Conservation (phyloP, 1,140 invertebrate species). For the Gryon sp. region DNA sequence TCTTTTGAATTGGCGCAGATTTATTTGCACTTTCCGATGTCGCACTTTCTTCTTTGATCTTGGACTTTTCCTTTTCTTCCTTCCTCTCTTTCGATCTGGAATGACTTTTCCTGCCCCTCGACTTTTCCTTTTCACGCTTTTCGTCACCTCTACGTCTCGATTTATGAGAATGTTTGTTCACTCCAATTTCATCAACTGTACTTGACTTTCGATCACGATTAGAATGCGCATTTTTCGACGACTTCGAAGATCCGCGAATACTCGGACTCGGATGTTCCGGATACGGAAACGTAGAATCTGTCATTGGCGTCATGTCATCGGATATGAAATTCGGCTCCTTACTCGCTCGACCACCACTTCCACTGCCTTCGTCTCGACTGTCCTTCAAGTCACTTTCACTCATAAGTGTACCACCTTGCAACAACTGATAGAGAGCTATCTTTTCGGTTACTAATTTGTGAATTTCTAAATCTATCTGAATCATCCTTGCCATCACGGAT, state of each 20-base stretch:
- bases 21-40: background rate
- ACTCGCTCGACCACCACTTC: background rate
- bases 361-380: slow-evolving; percentile 16
- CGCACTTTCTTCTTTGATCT: slow-evolving; percentile 1
- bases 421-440: slow-evolving; percentile 70
- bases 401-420: slow-evolving; percentile 59
- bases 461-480: slow-evolving; percentile 76
- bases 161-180: slow-evolving; percentile 31
- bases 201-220: slow-evolving; percentile 10
- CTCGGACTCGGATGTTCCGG: background rate
- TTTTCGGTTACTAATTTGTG: slow-evolving; percentile 75
- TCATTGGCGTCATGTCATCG: slow-evolving; percentile 13
- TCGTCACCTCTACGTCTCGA: slow-evolving; percentile 19
- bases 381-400: slow-evolving; percentile 49
- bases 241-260: background rate
- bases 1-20: slow-evolving; percentile 20
- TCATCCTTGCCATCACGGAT: slow-evolving; percentile 71
- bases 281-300: background rate
- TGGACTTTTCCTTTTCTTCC: slow-evolving; percentile 17
- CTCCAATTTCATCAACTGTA: slow-evolving; percentile 27
- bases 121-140: slow-evolving; percentile 39
- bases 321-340: slow-evolving; percentile 5
- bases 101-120: background rate
- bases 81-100: slow-evolving; percentile 38
- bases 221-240: slow-evolving; percentile 16